A percentile compares a stretch with the other conserved stretches of the same genome.
These are phyloP conservation scores for Alcedo quadribrachys DNA, from an alignment of 2,797 vertebrate genomes.

Conservation along the genomic window DNA sequence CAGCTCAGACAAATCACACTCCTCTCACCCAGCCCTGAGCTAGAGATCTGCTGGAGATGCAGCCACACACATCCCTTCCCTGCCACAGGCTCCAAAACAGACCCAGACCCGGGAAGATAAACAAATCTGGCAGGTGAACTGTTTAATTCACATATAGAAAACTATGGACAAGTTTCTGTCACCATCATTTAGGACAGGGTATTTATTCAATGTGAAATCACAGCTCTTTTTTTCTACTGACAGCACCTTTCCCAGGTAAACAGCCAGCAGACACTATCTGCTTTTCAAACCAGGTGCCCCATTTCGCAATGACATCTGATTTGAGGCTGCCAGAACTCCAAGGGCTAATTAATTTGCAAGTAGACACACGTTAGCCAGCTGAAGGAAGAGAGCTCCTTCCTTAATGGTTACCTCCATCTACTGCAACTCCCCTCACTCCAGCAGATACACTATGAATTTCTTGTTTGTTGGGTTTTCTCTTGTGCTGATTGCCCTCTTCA, in stretches of 20 bases:
- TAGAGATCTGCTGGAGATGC: background rate
- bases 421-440: background rate
- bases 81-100: background rate
- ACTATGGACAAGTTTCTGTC: background rate
- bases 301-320: background rate
- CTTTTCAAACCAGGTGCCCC: background rate
- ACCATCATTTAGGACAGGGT: background rate
- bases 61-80: background rate
- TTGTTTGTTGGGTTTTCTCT: background rate
- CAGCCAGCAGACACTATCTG: background rate
- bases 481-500: background rate
- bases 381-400: background rate
- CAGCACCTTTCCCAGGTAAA: background rate
- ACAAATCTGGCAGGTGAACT: too few species aligned
- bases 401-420: background rate
- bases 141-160: background rate
- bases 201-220: background rate
- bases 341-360: conserved; percentile 5
- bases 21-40: background rate
- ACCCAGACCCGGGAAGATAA: background rate
- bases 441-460: background rate
- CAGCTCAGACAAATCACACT: background rate
- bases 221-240: background rate
- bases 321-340: background rate
- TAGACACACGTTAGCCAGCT: background rate